phyloP scores from a whole-genome alignment of 2,797 vertebrate species.

The Pyrocephalus nanus region DNA sequence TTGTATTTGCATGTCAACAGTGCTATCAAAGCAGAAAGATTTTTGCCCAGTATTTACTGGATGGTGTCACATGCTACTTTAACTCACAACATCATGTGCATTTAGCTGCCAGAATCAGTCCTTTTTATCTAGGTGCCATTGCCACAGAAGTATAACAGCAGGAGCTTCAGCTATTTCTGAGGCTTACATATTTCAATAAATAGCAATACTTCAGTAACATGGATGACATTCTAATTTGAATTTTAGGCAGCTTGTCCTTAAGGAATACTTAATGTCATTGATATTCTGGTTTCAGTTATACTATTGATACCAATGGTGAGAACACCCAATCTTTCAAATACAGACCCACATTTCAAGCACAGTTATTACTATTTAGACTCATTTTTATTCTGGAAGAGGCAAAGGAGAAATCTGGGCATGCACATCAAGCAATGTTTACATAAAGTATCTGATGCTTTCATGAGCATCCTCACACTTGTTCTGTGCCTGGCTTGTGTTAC shows the following conservation, averaged over 20 bases:
- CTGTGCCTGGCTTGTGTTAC: not conserved
- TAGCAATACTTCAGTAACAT: not conserved
- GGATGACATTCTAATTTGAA: not conserved
- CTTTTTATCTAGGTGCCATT: conserved; percentile 37
- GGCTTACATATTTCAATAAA: not conserved
- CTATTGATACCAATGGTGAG: not conserved
- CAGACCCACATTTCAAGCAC: not conserved
- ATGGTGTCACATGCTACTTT: conserved; percentile 38
- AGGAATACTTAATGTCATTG: not conserved
- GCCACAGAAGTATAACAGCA: conserved; percentile 24
- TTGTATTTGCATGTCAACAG: conserved; percentile 49
- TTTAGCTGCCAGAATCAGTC: conserved; percentile 49
- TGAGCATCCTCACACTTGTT: not conserved
- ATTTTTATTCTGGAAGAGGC: not conserved
- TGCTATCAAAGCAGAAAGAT: conserved; percentile 37
- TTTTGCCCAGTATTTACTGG: conserved; percentile 52
- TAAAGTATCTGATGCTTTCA: not conserved
- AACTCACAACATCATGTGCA: conserved; percentile 21
- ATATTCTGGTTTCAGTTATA: not conserved
- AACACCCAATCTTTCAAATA: not conserved
- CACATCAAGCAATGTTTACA: not conserved
- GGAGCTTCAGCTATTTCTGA: conserved; percentile 1
- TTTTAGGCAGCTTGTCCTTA: not conserved
- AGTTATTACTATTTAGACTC: not conserved
- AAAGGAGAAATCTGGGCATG: not conserved